Evolutionary conservation across 2,797 vertebrate genomes (phyloP).

Genomic region (Glossophaga mutica): DNA sequence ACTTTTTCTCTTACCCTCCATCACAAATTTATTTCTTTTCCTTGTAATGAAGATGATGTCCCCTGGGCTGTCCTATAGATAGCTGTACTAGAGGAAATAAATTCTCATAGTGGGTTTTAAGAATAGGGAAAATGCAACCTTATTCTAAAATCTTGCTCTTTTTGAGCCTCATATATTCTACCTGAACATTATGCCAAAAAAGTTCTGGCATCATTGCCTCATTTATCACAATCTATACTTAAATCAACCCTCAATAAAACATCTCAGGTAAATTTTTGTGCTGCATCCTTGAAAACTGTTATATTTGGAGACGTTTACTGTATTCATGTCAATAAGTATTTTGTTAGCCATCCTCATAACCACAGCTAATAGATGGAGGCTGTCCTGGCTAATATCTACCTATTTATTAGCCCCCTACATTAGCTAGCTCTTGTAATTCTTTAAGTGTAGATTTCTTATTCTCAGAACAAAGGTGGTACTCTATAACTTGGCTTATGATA

Average conservation of each 20-base stretch:
- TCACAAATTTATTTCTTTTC: neutral
- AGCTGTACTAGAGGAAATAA: neutral
- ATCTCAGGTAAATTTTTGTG: neutral
- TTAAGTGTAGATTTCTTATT: neutral
- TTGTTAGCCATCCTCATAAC: neutral
- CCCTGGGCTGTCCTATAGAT: neutral
- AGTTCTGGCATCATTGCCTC: neutral
- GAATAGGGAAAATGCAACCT: neutral
- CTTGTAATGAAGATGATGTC: neutral
- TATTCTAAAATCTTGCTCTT: neutral
- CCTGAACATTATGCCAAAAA: neutral
- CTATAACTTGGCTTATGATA: neutral
- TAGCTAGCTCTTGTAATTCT: neutral
- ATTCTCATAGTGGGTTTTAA: neutral
- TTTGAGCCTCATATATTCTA: neutral
- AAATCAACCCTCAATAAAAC: neutral
- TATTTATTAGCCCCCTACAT: neutral
- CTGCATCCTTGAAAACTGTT: neutral
- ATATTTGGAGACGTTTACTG: neutral
- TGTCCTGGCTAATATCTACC: neutral
- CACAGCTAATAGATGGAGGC: neutral
- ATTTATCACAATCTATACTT: neutral
- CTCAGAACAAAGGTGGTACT: rapidly evolving
- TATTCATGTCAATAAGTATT: neutral
- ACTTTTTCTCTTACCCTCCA: neutral